Conservation (phyloP, 1,140 invertebrate genomes). For the Agraylea sexmaculata region DNA sequence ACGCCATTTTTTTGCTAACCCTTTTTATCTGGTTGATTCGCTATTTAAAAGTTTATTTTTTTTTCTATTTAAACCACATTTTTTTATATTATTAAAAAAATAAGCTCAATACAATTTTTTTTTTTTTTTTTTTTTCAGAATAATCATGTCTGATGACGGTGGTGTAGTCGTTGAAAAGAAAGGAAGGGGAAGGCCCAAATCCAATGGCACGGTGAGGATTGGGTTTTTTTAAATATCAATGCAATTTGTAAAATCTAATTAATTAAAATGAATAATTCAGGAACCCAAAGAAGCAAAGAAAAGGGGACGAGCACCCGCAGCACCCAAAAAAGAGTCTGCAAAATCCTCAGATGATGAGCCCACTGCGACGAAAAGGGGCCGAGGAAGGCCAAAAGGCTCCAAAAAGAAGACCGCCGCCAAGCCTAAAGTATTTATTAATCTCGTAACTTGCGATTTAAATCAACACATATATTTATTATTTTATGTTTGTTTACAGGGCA, state of each 20-base stretch:
- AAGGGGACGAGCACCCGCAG: conserved; percentile 30
- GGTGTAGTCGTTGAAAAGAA: conserved; percentile 40
- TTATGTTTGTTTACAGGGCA: conserved; percentile 4
- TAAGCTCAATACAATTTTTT: conserved; percentile 4
- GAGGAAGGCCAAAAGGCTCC: conserved; percentile 40
- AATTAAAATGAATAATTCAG: conserved; percentile 1
- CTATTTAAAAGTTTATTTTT: neutral
- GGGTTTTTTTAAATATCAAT: neutral
- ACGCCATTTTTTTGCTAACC: too few relatives aligned
- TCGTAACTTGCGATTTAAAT: neutral
- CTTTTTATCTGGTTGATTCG: too few relatives aligned
- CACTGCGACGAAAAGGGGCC: conserved; percentile 38
- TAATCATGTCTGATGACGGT: conserved; percentile 40
- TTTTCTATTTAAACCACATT: neutral
- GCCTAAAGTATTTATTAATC: conserved; percentile 28
- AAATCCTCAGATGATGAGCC: conserved; percentile 40
- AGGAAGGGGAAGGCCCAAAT: conserved; percentile 38
- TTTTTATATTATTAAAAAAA: too few relatives aligned
- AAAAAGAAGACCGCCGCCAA: conserved; percentile 35
- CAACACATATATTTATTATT: neutral
- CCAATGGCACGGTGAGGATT: conserved; percentile 29
- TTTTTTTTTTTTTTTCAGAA: conserved; percentile 7
- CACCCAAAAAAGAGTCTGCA: conserved; percentile 34
- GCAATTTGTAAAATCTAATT: neutral
- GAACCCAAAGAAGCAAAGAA: conserved; percentile 28